Evolutionary conservation across 1,140 invertebrate genomes (phyloP).

Genomic region (Phocides pigmalion): DNA sequence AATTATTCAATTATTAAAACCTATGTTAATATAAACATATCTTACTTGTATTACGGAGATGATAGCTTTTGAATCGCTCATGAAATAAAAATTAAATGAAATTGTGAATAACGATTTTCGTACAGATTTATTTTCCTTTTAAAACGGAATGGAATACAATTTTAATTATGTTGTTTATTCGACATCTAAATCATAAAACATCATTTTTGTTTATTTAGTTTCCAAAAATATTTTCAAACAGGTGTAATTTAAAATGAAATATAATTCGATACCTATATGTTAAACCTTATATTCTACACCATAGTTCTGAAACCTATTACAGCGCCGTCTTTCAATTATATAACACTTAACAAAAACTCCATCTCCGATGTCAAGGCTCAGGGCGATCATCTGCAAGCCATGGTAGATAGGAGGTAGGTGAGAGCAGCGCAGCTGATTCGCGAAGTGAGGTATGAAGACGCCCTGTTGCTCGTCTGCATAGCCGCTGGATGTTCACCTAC

Average conservation of each 20-base stretch:
- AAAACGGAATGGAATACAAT: too few relatives aligned
- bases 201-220: too few relatives aligned
- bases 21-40: neutral
- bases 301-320: neutral
- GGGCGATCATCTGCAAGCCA: slow-evolving; percentile 78
- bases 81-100: neutral
- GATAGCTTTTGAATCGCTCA: neutral
- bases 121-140: too few relatives aligned
- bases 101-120: too few relatives aligned
- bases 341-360: slow-evolving; percentile 30
- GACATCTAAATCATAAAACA: too few relatives aligned
- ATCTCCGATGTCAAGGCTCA: slow-evolving; percentile 29
- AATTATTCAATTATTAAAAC: slow-evolving; percentile 1
- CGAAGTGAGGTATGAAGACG: slow-evolving; percentile 72
- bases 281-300: neutral
- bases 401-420: slow-evolving; percentile 75
- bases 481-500: slow-evolving; percentile 90
- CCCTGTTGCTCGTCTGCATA: slow-evolving; percentile 88
- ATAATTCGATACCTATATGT: neutral
- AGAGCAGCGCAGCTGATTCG: slow-evolving; percentile 71
- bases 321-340: neutral
- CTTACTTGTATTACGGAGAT: slow-evolving; percentile 6
- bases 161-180: too few relatives aligned
- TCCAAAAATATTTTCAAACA: too few relatives aligned
- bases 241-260: too few relatives aligned